Base-by-base conservation (phyloP, 1,140 invertebrate species). In the Tetragnatha versicolor region DNA sequence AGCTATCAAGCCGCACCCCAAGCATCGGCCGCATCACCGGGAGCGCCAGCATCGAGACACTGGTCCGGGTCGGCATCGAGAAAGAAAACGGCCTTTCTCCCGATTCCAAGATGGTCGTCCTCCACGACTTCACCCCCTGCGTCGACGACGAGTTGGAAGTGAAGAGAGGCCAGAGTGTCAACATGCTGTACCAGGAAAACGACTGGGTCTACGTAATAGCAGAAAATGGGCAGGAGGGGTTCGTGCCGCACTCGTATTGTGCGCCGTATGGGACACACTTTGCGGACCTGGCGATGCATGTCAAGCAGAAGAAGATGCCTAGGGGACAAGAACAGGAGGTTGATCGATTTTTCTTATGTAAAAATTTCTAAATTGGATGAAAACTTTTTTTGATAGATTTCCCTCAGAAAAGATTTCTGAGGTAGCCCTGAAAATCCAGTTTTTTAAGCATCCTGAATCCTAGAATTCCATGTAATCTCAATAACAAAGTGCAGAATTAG, bases 161-260 rank as follows among this genome's bases (percentile, higher is more conserved):
- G 39, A 90, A 90, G 84, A 84, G 90, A 76, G 91, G 91, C 75
- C 85, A 93, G 89, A 90, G 96, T 82, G 94, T 97, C 0, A 96
- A 96, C 87, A 91, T 97, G 68, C 86, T 98, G 69, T 98, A 98
- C 85, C 88, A 94, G 82, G 95, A 98, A 85, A 97, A 97, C 85
- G 96, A 97, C 83, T 98, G 96, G 96, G 93, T 96, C 1, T 97
- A 97, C 88, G 94, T 97, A 0, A 95, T 97, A 84, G 91, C 93
- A 2, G 93, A 94, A 58, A 93, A 94, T 78, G 93, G 92, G 14
- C 77, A 78, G 12, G 95, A 97, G 87, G 96, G 96, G 1, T 98
- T 97, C 83, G 96, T 98, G 81, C 96, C 96, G 10, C 93, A 95
- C 84, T 95, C 94, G 0, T 97, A 97, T 85, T 96, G 94, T 86